Evolutionary conservation across 1,140 invertebrate genomes (phyloP).

Genomic region (Babylonia areolata): DNA sequence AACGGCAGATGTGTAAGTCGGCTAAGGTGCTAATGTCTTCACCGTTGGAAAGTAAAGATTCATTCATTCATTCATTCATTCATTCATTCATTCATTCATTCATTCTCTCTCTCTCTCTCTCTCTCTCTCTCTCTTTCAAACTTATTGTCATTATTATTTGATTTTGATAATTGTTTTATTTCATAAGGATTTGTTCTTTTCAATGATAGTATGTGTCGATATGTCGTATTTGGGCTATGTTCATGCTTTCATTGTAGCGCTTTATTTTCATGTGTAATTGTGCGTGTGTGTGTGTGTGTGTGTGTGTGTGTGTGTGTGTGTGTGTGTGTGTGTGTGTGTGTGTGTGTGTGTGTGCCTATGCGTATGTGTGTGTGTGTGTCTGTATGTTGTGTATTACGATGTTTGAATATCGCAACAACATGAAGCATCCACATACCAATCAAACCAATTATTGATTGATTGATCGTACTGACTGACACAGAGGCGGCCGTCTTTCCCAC

Average conservation of each 20-base stretch:
- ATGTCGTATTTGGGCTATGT: not conserved
- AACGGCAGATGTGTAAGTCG: no score
- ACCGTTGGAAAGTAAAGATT: no score
- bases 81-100: no score
- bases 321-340: conserved; percentile 19
- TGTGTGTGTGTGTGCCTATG: not conserved
- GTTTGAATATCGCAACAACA: not conserved
- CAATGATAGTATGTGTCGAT: no score
- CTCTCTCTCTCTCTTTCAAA: no score
- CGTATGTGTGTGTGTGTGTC: not conserved
- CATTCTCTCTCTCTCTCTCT: no score
- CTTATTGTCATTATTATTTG: no score
- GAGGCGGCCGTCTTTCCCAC: conserved; percentile 50
- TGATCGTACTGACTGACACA: conserved; percentile 27
- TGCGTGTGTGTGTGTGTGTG: conserved; percentile 19
- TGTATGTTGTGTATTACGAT: not conserved
- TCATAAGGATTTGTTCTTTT: not conserved
- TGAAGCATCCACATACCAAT: not conserved
- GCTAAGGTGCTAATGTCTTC: no score
- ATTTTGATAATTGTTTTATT: no score
- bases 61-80: no score
- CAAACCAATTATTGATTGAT: not conserved
- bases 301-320: conserved; percentile 6
- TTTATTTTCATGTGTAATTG: not conserved
- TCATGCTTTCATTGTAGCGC: not conserved